Evolutionary conservation across 2,797 vertebrate genomes (phyloP).

Genomic region (Mycteria americana): DNA sequence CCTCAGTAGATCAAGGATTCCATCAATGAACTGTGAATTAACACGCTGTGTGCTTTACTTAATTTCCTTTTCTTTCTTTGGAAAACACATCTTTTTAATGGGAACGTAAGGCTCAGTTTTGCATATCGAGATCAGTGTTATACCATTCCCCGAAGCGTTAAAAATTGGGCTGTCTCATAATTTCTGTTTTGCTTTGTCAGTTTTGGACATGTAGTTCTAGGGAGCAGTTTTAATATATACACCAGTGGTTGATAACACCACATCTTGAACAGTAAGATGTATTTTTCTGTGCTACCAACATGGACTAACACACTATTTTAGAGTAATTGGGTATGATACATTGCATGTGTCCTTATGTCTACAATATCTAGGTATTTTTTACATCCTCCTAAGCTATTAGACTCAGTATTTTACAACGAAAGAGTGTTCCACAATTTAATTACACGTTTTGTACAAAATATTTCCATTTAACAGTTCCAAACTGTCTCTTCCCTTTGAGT

Average conservation of each 20-base stretch:
- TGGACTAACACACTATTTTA: not conserved
- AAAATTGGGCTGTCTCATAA: not conserved
- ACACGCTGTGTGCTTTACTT: not conserved
- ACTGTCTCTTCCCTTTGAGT: constrained; percentile 46
- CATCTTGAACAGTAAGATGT: not conserved
- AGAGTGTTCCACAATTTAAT: constrained; percentile 53
- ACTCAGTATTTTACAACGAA: constrained; percentile 42
- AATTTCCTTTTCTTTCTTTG: not conserved
- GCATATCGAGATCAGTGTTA: not conserved
- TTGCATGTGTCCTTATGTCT: constrained; percentile 4
- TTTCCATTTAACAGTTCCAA: constrained; percentile 63
- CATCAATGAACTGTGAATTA: constrained; percentile 4
- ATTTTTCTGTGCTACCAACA: not conserved
- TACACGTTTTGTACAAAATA: constrained; percentile 62
- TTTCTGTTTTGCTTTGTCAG: not conserved
- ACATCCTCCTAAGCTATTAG: constrained; percentile 31
- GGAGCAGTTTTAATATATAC: not conserved
- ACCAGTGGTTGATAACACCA: not conserved
- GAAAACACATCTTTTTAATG: not conserved
- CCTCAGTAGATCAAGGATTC: constrained; percentile 27
- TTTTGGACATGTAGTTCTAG: not conserved
- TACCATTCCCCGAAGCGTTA: not conserved
- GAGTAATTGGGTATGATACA: constrained; percentile 6
- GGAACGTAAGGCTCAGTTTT: not conserved
- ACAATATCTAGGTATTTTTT: constrained; percentile 19